A percentile compares a stretch with the other conserved stretches of the same genome.
phyloP scores from a whole-genome alignment of 2,888 invertebrate genomes.

The Stegana nigrithorax region DNA sequence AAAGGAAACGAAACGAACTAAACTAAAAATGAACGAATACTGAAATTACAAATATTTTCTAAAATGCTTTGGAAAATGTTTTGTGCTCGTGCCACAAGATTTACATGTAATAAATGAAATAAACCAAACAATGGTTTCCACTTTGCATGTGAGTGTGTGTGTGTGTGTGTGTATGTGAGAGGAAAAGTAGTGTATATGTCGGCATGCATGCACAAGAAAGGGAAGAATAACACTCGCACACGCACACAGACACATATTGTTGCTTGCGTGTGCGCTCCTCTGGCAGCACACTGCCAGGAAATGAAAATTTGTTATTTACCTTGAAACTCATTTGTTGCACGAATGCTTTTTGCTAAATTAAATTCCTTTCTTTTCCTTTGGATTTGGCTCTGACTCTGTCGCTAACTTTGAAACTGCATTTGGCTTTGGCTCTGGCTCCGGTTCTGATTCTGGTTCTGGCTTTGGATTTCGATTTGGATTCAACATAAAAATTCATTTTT shows the following conservation, averaged over 20 bases:
- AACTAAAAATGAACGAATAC: not conserved
- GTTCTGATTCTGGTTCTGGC: not conserved
- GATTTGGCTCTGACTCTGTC: too few species aligned
- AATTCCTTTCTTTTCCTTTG: constrained; percentile 27
- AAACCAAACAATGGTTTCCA: constrained; percentile 4
- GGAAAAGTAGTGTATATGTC: too few species aligned
- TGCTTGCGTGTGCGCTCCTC: constrained; percentile 14
- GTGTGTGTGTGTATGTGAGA: constrained; percentile 10
- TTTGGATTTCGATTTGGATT: not conserved
- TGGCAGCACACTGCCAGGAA: not conserved
- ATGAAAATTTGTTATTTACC: constrained; percentile 12
- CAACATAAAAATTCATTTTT: too few species aligned
- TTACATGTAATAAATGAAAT: constrained; percentile 1
- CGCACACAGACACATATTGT: too few species aligned
- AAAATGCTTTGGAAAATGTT: not conserved
- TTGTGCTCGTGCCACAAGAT: not conserved
- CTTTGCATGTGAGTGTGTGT: not conserved
- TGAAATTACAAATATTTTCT: too few species aligned
- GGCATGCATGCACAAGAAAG: too few species aligned
- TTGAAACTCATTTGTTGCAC: constrained; percentile 15
- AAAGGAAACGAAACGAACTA: not conserved
- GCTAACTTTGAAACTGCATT: too few species aligned
- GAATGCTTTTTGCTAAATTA: constrained; percentile 42
- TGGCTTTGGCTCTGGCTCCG: too few species aligned
- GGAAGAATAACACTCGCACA: too few species aligned